Conservation (phyloP, 2,888 invertebrate species). For the Furcula furcula region DNA sequence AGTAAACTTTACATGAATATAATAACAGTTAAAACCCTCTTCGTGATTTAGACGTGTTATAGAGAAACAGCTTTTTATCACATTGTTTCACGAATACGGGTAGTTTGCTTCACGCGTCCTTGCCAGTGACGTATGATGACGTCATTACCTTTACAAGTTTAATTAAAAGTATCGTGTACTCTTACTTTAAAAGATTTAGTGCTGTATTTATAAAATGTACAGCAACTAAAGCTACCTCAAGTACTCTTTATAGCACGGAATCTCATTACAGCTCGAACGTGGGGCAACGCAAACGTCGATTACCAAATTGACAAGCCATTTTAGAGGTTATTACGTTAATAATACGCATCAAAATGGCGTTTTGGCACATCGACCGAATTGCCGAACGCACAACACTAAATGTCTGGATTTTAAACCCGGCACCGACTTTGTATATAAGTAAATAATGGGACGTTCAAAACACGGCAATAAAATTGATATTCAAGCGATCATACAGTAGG, state of each 20-base stretch:
- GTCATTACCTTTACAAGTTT: not conserved
- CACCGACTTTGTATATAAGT: not conserved
- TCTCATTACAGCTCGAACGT: constrained; percentile 13
- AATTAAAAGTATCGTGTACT: not conserved
- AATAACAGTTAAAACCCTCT: too few relatives aligned
- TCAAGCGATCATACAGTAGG: constrained; percentile 42
- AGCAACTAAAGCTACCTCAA: constrained; percentile 25
- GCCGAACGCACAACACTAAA: constrained; percentile 18
- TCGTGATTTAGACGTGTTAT: too few relatives aligned
- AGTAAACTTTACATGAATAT: too few relatives aligned
- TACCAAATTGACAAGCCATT: constrained; percentile 13
- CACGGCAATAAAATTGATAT: constrained; percentile 13
- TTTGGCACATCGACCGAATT: constrained; percentile 11
- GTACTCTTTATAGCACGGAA: constrained; percentile 25
- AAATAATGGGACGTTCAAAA: constrained; percentile 26
- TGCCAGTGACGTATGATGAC: too few relatives aligned
- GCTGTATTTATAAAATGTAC: constrained; percentile 23
- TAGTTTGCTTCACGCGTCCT: too few relatives aligned
- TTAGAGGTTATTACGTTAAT: constrained; percentile 29
- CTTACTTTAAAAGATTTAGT: constrained; percentile 7
- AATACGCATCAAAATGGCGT: constrained; percentile 29
- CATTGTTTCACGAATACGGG: too few relatives aligned
- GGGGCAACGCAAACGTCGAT: constrained; percentile 8
- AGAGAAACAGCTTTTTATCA: too few relatives aligned
- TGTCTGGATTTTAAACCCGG: constrained; percentile 11